These are phyloP conservation scores for Enhydra lutris DNA, from an alignment of 2,113 vertebrate genomes.

Conservation along the genomic window DNA sequence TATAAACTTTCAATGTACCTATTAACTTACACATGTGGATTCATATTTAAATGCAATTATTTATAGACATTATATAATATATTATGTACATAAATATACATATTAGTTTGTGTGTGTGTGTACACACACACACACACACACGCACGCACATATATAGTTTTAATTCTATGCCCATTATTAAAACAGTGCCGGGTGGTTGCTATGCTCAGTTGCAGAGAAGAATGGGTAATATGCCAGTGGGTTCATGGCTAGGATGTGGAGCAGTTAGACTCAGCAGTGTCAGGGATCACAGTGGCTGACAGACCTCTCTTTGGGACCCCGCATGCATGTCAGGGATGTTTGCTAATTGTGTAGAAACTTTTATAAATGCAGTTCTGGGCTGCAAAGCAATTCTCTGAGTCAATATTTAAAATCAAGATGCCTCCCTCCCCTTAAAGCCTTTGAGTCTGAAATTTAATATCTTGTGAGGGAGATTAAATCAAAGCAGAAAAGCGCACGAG, in stretches of 20 bases:
- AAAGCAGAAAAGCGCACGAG: not conserved
- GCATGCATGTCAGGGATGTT: accelerated
- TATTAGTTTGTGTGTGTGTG: not conserved
- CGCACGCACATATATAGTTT: too few species aligned
- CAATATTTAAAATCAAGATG: slow-evolving; percentile 7
- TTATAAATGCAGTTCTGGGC: not conserved
- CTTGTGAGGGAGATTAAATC: not conserved
- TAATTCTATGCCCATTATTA: not conserved
- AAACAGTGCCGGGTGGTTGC: not conserved
- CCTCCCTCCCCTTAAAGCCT: not conserved
- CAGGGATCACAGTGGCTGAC: accelerated
- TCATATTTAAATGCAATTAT: not conserved
- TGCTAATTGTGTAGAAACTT: not conserved
- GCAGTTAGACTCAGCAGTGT: accelerated
- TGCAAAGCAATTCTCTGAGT: not conserved
- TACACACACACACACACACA: too few species aligned
- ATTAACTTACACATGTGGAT: not conserved
- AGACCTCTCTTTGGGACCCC: not conserved
- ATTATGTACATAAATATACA: not conserved
- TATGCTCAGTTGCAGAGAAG: not conserved
- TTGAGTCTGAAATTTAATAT: not conserved
- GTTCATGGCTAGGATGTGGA: accelerated
- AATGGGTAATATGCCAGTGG: accelerated
- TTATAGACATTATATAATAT: not conserved
- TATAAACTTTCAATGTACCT: not conserved